Evolutionary conservation across 2,888 invertebrate species (phyloP), one percentile per base, ranked within the genome.

Genomic region (Lepidochrysops patricia): DNA sequence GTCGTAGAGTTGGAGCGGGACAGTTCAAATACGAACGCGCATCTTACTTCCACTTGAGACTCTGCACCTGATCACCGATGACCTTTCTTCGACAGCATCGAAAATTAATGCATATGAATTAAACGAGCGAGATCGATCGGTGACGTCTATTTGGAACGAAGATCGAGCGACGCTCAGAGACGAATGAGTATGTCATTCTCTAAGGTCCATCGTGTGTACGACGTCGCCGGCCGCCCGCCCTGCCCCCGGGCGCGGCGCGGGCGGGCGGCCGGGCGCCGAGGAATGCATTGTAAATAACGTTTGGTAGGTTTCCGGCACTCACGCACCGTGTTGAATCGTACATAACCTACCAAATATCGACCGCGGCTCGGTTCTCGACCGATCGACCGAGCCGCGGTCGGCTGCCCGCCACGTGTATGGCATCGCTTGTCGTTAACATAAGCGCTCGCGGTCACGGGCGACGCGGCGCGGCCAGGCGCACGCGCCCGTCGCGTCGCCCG

Each of bases 341-440:
- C 74, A 72, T 66, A 69, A 76, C 82, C 83, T 84, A 82, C 84
- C 84, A 80, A 82, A 79, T 79, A 43, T 29, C 27, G 60, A 64
- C 62, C 61, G 61, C 60, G 62, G 58, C 64, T 64, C 68, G 64
- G 50, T 65, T 62, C 59, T 60, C 65, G 66, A 64, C 62, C 63
- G 66, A 62, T 60, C 65, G 66, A 64, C 62, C 63, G 66, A 62
- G 62, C 62, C 58, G 64, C 60, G 52, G 67, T 66, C 63, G 27
- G 59, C 65, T 63, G 62, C 63, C 60, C 65, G 63, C 74, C 79
- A 82, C 85, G 80, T 84, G 84, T 84, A 82, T 86, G 86, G 81
- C 84, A 83, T 84, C 79, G 88, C 88, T 89, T 87, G 81, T 84
- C 86, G 87, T 89, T 88, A 87, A 87, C 88, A 82, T 77, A 79